Conservation (phyloP, 2,888 invertebrate species). For the Congeria kusceri region DNA sequence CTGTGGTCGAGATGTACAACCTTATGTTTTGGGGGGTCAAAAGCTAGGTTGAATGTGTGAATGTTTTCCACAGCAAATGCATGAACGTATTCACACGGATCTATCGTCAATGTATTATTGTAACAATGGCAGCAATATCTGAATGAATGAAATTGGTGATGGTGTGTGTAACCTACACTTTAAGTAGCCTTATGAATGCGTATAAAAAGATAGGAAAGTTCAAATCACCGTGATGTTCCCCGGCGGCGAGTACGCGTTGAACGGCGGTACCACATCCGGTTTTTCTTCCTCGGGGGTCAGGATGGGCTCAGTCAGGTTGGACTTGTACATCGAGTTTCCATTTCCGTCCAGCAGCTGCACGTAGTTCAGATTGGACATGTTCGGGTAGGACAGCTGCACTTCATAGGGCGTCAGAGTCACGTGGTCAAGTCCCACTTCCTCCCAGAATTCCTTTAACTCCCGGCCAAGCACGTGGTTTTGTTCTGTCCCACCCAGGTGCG, state of each 20-base stretch:
- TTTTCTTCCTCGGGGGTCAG: constrained; percentile 75
- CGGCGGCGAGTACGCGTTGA: constrained; percentile 79
- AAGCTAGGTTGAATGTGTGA: no score
- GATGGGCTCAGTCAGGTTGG: constrained; percentile 68
- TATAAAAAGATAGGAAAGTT: not conserved
- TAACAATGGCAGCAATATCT: no score
- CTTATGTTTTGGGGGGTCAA: no score
- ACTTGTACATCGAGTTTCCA: constrained; percentile 63
- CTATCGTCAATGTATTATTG: no score
- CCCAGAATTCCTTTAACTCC: constrained; percentile 73
- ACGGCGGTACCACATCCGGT: constrained; percentile 77
- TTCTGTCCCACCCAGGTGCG: constrained; percentile 81
- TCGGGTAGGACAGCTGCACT: constrained; percentile 80
- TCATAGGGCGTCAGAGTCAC: constrained; percentile 76
- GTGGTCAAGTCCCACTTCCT: constrained; percentile 72
- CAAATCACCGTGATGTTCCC: constrained; percentile 64
- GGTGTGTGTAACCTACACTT: no score
- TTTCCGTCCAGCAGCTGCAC: constrained; percentile 66
- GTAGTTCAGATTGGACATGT: constrained; percentile 64
- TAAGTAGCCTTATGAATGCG: not conserved
- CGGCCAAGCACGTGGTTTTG: constrained; percentile 74
- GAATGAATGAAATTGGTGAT: no score
- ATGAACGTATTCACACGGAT: no score
- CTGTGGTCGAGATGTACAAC: no score
- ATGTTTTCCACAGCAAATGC: no score